Evolutionary conservation across 2,113 vertebrate genomes (phyloP).

Genomic region (Eidolon helvum): DNA sequence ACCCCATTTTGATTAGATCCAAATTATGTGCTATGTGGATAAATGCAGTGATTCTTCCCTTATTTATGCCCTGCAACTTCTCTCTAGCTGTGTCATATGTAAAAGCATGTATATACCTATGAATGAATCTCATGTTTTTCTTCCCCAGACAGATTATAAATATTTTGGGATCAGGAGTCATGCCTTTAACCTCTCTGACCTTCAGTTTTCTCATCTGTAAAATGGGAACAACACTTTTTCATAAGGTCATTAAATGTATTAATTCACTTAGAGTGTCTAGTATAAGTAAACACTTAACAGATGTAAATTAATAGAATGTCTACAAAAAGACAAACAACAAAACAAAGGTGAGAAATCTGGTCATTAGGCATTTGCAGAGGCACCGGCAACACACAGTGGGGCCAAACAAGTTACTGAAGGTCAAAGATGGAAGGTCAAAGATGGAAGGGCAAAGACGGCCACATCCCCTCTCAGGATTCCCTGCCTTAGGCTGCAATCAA

Average conservation of each 20-base stretch:
- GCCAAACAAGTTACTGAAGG: neutral
- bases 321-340: neutral
- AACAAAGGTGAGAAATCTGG: neutral
- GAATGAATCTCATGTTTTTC: neutral
- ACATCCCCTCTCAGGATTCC: neutral
- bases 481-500: slow-evolving; percentile 10
- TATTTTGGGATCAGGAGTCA: neutral
- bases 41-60: neutral
- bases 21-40: neutral
- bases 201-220: slow-evolving; percentile 31
- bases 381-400: too few relatives aligned
- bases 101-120: neutral
- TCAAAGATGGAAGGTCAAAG: neutral
- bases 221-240: slow-evolving; percentile 1
- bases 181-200: neutral
- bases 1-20: neutral
- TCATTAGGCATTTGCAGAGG: neutral
- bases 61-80: neutral
- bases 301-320: neutral
- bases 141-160: neutral
- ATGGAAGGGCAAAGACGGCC: neutral
- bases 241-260: neutral
- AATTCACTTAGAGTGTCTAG: neutral
- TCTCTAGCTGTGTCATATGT: neutral
- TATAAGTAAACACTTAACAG: neutral